Percentiles rank a stretch among this genome's conserved stretches.
Evolutionary conservation across 2,113 vertebrate genomes (phyloP).

Genomic region (Protobothrops flavoviridis): DNA sequence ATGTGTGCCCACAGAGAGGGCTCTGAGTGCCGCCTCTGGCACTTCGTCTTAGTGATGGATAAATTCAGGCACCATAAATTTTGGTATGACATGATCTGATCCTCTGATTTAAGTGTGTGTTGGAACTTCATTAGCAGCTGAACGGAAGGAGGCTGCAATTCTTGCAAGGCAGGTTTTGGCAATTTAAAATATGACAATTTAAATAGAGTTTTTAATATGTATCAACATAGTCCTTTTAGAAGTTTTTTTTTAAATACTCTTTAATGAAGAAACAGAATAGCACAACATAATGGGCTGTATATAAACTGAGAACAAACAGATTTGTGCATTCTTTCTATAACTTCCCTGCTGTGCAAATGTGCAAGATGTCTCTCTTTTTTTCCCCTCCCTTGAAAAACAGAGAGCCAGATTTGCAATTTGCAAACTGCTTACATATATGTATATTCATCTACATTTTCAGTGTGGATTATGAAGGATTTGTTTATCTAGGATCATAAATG

Average conservation of each 20-base stretch:
- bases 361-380: not conserved
- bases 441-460: slow-evolving; percentile 24
- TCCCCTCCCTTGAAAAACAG: not conserved
- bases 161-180: not conserved
- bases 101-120: not conserved
- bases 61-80: not conserved
- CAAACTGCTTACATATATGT: slow-evolving; percentile 23
- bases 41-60: not conserved
- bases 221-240: not conserved
- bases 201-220: not conserved
- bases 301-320: not conserved
- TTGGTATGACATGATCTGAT: not conserved
- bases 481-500: slow-evolving; percentile 42
- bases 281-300: not conserved
- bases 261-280: not conserved
- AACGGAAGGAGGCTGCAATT: not conserved
- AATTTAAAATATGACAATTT: not conserved
- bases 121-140: not conserved
- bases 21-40: no score
- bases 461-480: slow-evolving; percentile 16
- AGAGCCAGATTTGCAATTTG: not conserved
- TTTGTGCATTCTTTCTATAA: not conserved
- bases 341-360: not conserved
- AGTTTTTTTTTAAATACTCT: not conserved
- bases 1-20: no score